Percentiles rank a stretch among this genome's conserved stretches.
phyloP scores from a whole-genome alignment of 2,797 vertebrate species.

The Spondyliosoma cantharus region DNA sequence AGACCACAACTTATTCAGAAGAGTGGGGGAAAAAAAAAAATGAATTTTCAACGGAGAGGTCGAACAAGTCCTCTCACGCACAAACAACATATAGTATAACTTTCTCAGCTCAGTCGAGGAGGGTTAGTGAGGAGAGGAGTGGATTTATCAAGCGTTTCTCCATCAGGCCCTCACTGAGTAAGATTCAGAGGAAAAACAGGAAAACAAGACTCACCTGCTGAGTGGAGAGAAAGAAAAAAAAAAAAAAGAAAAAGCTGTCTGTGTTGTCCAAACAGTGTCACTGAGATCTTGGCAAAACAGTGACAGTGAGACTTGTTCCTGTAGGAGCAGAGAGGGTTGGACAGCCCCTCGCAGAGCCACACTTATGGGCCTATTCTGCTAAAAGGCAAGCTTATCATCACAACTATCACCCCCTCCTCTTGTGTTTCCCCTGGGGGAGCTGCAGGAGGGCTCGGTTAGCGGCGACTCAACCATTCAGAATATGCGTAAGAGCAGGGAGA shows the following conservation, averaged over 20 bases:
- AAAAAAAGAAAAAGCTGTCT: conserved; percentile 8
- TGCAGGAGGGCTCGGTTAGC: conserved; percentile 81
- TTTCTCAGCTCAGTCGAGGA: conserved; percentile 12
- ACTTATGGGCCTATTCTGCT: conserved; percentile 77
- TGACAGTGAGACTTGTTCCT: conserved; percentile 50
- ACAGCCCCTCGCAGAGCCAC: conserved; percentile 60
- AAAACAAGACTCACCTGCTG: conserved; percentile 75
- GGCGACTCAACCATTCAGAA: conserved; percentile 85
- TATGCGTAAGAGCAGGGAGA: conserved; percentile 76
- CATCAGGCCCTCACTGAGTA: conserved; percentile 10
- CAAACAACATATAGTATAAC: conserved; percentile 28
- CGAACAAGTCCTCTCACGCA: conserved; percentile 54
- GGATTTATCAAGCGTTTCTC: conserved; percentile 11
- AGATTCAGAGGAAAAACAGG: conserved; percentile 1
- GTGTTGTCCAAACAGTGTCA: conserved; percentile 66
- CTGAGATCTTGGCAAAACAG: conserved; percentile 68
- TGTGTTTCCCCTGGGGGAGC: conserved; percentile 77
- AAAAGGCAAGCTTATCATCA: conserved; percentile 84
- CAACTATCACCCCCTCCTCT: conserved; percentile 75
- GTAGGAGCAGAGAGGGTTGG: conserved; percentile 44
- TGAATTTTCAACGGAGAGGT: conserved; percentile 48
- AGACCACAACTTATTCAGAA: conserved; percentile 46
- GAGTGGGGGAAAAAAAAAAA: conserved; percentile 24
- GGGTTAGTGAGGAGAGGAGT: conserved; percentile 21
- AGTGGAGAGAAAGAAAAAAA: conserved; percentile 44